A percentile compares a stretch with the other conserved stretches of the same genome.
Conservation (phyloP, 2,797 vertebrate species). For the Mormyrus hasselquistii region DNA sequence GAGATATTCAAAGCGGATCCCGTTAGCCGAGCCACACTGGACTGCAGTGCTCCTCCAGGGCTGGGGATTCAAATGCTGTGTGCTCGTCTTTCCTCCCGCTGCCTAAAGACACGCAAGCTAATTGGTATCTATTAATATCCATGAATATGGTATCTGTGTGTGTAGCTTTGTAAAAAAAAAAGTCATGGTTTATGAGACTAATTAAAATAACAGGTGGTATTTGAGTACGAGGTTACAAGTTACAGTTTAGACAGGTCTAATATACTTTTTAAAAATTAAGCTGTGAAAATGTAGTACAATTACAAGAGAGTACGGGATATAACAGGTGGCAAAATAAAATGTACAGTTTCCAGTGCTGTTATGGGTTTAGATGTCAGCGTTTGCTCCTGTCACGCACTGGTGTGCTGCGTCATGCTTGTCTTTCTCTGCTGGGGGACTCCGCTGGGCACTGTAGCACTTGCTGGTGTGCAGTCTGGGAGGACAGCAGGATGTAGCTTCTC, state of each 20-base stretch:
- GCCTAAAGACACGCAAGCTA: background rate
- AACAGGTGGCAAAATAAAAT: background rate
- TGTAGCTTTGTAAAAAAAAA: background rate
- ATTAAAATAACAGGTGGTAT: background rate
- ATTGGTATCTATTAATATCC: background rate
- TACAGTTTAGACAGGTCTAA: background rate
- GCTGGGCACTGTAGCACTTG: background rate
- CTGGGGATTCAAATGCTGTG: background rate
- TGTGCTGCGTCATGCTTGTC: background rate
- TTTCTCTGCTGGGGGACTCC: background rate
- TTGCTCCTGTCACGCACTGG: background rate
- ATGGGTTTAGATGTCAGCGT: background rate
- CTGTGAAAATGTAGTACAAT: background rate
- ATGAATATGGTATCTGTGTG: background rate
- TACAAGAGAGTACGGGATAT: background rate
- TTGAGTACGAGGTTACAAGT: background rate
- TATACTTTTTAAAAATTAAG: background rate
- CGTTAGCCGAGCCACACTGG: background rate
- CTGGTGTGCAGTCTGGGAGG: background rate
- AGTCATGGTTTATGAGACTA: background rate
- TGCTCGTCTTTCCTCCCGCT: background rate
- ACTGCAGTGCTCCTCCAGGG: background rate
- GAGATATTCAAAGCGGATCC: background rate
- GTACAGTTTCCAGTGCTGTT: background rate
- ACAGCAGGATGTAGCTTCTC: background rate